A percentile compares a stretch with the other conserved stretches of the same genome.
These are phyloP conservation scores for Xylocopa sonorina DNA, from an alignment of 1,140 invertebrate genomes.

Conservation along the genomic window DNA sequence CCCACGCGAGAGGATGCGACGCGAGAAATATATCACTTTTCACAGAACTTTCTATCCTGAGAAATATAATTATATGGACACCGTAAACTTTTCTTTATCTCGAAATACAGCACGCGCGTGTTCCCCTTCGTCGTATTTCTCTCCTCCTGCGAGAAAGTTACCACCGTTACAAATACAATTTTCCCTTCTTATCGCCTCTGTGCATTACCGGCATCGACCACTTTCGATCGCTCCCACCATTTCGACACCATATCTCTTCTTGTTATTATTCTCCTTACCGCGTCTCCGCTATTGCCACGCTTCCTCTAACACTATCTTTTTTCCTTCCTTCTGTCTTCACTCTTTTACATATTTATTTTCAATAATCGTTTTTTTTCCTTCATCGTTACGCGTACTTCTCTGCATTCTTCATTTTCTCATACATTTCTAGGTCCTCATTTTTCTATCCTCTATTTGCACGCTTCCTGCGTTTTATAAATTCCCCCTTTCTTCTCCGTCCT, in stretches of 20 bases:
- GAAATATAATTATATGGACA: slow-evolving; percentile 18
- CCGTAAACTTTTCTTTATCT: slow-evolving; percentile 26
- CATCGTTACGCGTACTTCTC: not conserved
- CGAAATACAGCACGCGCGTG: not conserved
- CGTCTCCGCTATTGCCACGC: not conserved
- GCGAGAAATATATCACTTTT: slow-evolving; percentile 7
- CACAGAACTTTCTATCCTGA: slow-evolving; percentile 29
- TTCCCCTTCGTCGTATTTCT: slow-evolving; percentile 17
- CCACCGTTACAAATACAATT: slow-evolving; percentile 19
- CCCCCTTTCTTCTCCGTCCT: not conserved
- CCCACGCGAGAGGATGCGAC: not conserved
- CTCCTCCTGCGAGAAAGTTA: slow-evolving; percentile 25
- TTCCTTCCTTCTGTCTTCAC: not conserved
- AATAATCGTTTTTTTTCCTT: no score
- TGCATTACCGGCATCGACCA: not conserved
- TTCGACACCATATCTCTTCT: not conserved
- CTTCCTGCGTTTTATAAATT: no score
- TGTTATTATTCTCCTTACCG: not conserved
- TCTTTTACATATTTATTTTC: not conserved
- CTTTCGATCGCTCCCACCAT: slow-evolving; percentile 5
- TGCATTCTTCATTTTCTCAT: no score
- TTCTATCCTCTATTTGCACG: no score
- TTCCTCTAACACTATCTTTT: not conserved
- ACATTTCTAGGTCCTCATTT: no score
- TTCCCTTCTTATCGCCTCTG: not conserved